Base-by-base conservation (phyloP, 1,140 invertebrate species). In the Archivesica marissinica region DNA sequence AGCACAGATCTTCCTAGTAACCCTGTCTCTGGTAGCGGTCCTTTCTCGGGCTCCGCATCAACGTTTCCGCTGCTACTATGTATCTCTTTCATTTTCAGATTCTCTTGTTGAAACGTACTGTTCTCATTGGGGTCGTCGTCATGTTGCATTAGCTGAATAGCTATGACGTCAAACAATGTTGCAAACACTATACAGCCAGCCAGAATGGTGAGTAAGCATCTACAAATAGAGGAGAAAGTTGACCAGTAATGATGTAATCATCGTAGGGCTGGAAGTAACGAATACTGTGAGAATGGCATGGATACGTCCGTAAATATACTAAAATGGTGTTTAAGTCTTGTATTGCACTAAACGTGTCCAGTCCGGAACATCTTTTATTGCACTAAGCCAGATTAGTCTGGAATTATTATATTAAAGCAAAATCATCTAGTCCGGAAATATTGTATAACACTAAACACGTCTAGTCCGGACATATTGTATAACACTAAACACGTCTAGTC, bases 101-200 rank as follows among this genome's bases (percentile, higher is more conserved):
- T 23, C 1, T 41, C 39, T 11, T 44, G 23, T 1, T 35, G 61
- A 23, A 23, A 17, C 1, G 20, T 15, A 25, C 9, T 44, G 64
- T 41, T 23, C 2, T n/a, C 23, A 2, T 68, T 44, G 0, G 41
- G 28, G 13, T 35, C 39, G 23, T 20, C 35, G 23, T 52, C 47
- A 1, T 35, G 1, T 52, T 35, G 15, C 44, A 7, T 33, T 9
- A 77, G 74, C 33, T 77, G 74, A 77, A 56, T 20, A 54, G 74
- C 52, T 0, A 77, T 41, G 6, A 77, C 35, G 74, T 77, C 74
- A 77, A 59, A 77, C 3, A 77, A n/a, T n/a, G 74, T 77, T 23
- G 44, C 74, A 15, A 77, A 9, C 2, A 41, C 9, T 0, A 77
- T 33, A 1, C 56, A 4, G 4, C 23, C 17, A 9, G 52, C 74